phyloP scores from a whole-genome alignment of 2,888 invertebrate genomes.

The Melinaea marsaeus region DNA sequence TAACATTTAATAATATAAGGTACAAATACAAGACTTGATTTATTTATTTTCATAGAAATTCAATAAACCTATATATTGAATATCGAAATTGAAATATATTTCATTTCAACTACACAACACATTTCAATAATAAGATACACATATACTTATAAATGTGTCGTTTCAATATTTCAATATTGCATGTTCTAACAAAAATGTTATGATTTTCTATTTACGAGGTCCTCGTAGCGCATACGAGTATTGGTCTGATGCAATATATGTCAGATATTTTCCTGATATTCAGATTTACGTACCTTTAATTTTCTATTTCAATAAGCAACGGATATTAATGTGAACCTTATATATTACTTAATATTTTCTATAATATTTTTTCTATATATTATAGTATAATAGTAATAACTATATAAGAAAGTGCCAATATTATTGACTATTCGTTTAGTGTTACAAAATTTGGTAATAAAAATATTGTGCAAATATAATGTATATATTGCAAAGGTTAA shows the following conservation, averaged over 20 bases:
- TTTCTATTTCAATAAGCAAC: conserved; percentile 27
- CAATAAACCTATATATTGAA: no score
- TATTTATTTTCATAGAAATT: background rate
- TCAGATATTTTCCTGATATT: conserved; percentile 27
- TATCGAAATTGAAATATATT: no score
- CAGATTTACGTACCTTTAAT: conserved; percentile 29
- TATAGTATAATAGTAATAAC: no score
- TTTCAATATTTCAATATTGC: conserved; percentile 6
- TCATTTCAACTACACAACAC: background rate
- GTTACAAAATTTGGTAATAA: no score
- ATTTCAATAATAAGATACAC: background rate
- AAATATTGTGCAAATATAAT: no score
- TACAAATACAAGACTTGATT: background rate
- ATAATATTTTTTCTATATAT: no score
- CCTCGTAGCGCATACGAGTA: conserved; percentile 16
- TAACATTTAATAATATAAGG: background rate
- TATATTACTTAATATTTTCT: no score
- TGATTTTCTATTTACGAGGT: conserved; percentile 19
- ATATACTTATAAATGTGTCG: background rate
- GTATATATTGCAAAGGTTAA: no score
- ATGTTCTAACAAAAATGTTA: conserved; percentile 16
- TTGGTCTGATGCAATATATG: conserved; percentile 26
- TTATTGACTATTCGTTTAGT: no score
- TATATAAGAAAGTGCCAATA: no score
- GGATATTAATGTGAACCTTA: background rate